A percentile compares a stretch with the other conserved stretches of the same genome.
phyloP scores from a whole-genome alignment of 1,140 invertebrate genomes.

The Charaxes varanes region DNA sequence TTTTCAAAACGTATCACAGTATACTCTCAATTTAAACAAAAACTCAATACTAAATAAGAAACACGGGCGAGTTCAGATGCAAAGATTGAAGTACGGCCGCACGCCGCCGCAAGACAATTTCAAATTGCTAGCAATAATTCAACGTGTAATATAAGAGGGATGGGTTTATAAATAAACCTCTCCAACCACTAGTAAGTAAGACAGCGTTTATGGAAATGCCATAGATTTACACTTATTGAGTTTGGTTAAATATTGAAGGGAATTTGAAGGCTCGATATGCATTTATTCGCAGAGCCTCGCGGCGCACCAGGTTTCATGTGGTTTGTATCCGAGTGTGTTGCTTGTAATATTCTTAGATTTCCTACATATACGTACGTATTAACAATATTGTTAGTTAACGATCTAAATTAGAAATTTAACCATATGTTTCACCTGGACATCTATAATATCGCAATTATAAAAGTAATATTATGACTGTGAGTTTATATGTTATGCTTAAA shows the following conservation, averaged over 20 bases:
- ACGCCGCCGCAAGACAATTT: slow-evolving; percentile 57
- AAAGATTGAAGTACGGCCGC: slow-evolving; percentile 23
- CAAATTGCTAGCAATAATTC: slow-evolving; percentile 63
- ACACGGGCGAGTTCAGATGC: slow-evolving; percentile 21
- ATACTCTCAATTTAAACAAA: slow-evolving; percentile 18
- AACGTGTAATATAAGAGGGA: slow-evolving; percentile 52
- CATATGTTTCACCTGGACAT: too few species aligned
- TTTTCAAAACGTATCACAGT: too few species aligned
- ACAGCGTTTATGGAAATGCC: slow-evolving; percentile 58
- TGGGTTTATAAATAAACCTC: slow-evolving; percentile 62
- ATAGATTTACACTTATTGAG: slow-evolving; percentile 63
- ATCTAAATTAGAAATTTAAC: too few species aligned
- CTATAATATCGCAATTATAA: too few species aligned
- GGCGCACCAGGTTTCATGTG: slow-evolving; percentile 1
- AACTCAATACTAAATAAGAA: slow-evolving; percentile 20
- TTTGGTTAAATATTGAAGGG: slow-evolving; percentile 31
- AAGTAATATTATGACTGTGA: too few species aligned
- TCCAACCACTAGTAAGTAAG: slow-evolving; percentile 37
- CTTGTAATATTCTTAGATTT: too few species aligned
- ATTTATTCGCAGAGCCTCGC: slow-evolving; percentile 7
- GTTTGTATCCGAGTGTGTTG: neutral
- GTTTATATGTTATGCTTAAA: too few species aligned
- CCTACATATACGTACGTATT: too few species aligned
- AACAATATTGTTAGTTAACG: too few species aligned
- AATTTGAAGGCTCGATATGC: slow-evolving; percentile 10